phyloP scores from a whole-genome alignment of 2,888 invertebrate genomes.

The Helleia helle region DNA sequence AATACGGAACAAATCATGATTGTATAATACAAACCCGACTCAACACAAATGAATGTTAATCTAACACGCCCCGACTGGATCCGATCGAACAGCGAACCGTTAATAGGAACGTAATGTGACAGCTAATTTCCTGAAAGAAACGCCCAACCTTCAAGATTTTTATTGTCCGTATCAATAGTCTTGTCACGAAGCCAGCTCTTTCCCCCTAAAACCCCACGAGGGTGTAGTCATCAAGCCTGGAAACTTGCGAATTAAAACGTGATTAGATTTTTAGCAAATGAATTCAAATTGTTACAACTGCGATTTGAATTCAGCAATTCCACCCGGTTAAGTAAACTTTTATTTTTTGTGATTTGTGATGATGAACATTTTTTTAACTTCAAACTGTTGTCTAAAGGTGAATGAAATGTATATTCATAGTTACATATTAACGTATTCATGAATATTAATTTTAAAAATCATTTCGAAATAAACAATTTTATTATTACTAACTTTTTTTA shows the following conservation, averaged over 20 bases:
- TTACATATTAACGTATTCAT: too few relatives aligned
- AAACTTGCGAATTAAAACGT: conserved; percentile 67
- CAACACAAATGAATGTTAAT: conserved; percentile 7
- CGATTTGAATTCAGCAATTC: conserved; percentile 17
- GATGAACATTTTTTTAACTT: too few relatives aligned
- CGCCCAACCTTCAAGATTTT: conserved; percentile 47
- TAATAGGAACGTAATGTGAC: conserved; percentile 62
- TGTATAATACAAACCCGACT: conserved; percentile 5
- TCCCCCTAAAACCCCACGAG: conserved; percentile 21
- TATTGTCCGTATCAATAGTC: conserved; percentile 50
- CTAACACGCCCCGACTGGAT: conserved; percentile 16
- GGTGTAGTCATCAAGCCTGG: conserved; percentile 54
- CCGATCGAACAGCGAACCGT: conserved; percentile 28
- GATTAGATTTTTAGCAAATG: conserved; percentile 42
- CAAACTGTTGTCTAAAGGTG: too few relatives aligned
- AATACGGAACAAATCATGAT: too few relatives aligned
- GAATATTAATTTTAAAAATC: too few relatives aligned
- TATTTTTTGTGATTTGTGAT: too few relatives aligned
- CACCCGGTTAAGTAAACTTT: neutral
- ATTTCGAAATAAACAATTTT: too few relatives aligned
- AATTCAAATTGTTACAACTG: conserved; percentile 23
- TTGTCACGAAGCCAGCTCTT: conserved; percentile 40
- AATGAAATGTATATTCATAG: too few relatives aligned
- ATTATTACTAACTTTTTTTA: too few relatives aligned
- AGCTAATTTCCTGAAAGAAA: conserved; percentile 63